Percentiles rank a stretch among this genome's conserved stretches.
phyloP scores from a whole-genome alignment of 2,113 vertebrate genomes.

The Bos indicus region DNA sequence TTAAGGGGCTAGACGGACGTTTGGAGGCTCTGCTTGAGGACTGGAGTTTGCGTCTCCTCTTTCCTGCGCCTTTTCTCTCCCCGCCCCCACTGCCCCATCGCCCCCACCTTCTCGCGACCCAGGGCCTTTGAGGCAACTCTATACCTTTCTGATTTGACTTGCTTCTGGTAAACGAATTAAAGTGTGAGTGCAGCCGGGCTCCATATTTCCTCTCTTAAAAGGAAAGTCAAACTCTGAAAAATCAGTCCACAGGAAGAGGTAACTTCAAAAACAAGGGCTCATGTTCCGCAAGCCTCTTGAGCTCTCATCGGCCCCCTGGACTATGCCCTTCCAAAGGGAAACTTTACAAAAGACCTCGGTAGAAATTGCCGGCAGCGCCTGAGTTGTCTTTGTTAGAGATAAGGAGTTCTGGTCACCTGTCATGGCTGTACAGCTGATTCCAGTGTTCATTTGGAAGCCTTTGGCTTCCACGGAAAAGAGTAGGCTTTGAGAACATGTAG shows the following conservation, averaged over 20 bases:
- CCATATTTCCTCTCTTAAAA: slow-evolving; percentile 60
- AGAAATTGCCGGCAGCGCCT: background rate
- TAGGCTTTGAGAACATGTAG: background rate
- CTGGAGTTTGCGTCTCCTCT: background rate
- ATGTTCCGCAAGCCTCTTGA: slow-evolving; percentile 61
- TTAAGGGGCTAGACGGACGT: background rate
- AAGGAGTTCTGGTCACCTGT: background rate
- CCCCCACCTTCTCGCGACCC: fast-evolving
- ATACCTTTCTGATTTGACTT: slow-evolving; percentile 29
- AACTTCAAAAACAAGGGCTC: slow-evolving; percentile 47
- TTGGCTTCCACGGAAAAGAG: background rate
- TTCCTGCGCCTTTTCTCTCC: background rate
- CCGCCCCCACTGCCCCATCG: fast-evolving
- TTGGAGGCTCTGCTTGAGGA: background rate
- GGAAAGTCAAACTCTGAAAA: slow-evolving; percentile 28
- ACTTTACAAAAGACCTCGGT: background rate
- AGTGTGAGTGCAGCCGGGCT: background rate
- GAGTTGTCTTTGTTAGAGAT: background rate
- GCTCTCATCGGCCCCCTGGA: background rate
- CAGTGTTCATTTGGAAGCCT: background rate
- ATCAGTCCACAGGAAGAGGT: slow-evolving; percentile 29
- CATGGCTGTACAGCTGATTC: background rate
- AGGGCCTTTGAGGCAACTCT: background rate
- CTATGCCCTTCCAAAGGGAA: background rate
- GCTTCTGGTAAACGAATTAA: slow-evolving; percentile 51